Evolutionary conservation across 2,888 invertebrate species (phyloP), one percentile per base, ranked within the genome.

Genomic region (Pardosa pseudoannulata): DNA sequence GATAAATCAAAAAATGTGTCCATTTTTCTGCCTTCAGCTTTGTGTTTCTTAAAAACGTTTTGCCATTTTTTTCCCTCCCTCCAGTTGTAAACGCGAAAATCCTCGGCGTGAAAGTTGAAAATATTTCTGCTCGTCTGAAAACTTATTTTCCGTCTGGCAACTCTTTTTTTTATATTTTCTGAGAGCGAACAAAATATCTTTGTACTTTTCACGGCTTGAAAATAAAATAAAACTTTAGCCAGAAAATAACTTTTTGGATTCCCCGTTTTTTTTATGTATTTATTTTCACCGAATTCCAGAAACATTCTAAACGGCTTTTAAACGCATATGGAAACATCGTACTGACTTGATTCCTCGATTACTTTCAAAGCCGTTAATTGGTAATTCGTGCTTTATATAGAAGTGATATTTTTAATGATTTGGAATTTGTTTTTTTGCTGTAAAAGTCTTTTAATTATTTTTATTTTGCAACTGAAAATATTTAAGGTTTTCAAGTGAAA

Each of bases 161-260:
- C 56, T 56, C 23, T 56, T 56, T n/a, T n/a, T n/a, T n/a, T n/a
- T n/a, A n/a, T 56, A 56, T 56, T 56, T 56, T 23, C 56, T 23
- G 56, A 2, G 5, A 56, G 56, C 56, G 56, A 56, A 56, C 56
- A 23, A 56, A 56, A 56, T 56, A 56, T 56, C 23, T 56, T 23
- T 56, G 56, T 56, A 56, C 56, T 56, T 56, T 56, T 56, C 56
- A 56, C 56, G 23, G 56, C 56, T 56, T 23, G 56, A 56, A 56
- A 56, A 56, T 56, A 56, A 56, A 56, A 56, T 56, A 56, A 46
- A 23, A 56, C 19, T 56, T 46, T 46, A 13, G 41, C 16, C 41
- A 46, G 41, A 46, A 23, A 56, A 23, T 56, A 56, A 56, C 56
- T 56, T 56, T 46, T 56, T 19, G 1, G 16, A 23, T 23, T 56